Evolutionary conservation across 2,797 vertebrate species (phyloP).

Genomic region (Brotula barbata): DNA sequence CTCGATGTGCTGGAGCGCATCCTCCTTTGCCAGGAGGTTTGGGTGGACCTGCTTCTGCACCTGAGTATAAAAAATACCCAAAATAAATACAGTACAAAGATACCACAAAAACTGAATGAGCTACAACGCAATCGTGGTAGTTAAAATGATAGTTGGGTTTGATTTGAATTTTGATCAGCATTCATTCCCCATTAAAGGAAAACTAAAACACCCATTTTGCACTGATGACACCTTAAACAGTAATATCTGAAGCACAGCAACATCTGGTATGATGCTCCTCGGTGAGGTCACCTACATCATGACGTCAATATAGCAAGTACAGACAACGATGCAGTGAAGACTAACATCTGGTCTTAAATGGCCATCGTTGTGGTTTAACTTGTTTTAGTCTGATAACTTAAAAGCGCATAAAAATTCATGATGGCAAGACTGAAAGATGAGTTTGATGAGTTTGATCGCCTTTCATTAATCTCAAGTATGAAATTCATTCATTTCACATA

Average conservation of each 20-base stretch:
- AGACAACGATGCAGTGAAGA: constrained; percentile 12
- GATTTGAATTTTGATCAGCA: background rate
- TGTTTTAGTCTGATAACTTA: background rate
- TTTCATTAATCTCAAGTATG: background rate
- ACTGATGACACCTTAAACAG: constrained; percentile 8
- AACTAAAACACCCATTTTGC: background rate
- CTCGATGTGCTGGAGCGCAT: constrained; percentile 96
- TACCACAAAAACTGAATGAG: background rate
- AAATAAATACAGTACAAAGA: background rate
- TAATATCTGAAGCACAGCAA: background rate
- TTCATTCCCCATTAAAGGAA: background rate
- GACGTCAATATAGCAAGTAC: constrained; percentile 22
- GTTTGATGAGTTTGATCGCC: background rate
- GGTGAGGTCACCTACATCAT: background rate
- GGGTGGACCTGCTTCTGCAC: constrained; percentile 98
- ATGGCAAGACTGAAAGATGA: too few relatives aligned
- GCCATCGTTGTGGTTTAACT: background rate
- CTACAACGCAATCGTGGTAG: background rate
- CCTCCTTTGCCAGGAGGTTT: constrained; percentile 92
- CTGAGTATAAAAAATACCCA: constrained; percentile 66
- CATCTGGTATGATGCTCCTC: constrained; percentile 43
- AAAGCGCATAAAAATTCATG: background rate
- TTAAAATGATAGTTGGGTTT: background rate
- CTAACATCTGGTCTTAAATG: background rate
- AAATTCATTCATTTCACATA: too few relatives aligned